Percentiles rank a stretch among this genome's conserved stretches.
Evolutionary conservation across 2,113 vertebrate genomes (phyloP).

Genomic region (Nycticryphes semicollaris): DNA sequence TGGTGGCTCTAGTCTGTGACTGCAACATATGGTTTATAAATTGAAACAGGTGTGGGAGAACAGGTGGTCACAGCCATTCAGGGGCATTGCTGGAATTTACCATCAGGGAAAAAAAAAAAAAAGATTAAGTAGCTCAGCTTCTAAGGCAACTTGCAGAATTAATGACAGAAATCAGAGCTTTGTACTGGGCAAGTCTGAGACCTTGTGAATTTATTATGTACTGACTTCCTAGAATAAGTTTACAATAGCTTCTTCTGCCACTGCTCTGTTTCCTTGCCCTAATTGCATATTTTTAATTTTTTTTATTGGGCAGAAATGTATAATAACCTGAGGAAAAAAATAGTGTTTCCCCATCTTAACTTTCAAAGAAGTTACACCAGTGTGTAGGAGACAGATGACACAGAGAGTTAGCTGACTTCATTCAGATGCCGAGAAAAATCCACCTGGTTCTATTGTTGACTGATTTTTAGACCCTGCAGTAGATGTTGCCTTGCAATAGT

Average conservation of each 20-base stretch:
- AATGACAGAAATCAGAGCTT: slow-evolving; percentile 1
- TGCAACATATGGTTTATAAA: slow-evolving; percentile 83
- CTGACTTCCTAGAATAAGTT: background rate
- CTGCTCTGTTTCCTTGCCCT: background rate
- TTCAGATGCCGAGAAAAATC: background rate
- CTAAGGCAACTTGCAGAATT: slow-evolving; percentile 13
- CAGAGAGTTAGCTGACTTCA: background rate
- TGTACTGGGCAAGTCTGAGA: background rate
- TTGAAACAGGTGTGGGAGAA: slow-evolving; percentile 78
- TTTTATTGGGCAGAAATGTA: background rate
- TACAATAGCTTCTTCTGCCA: background rate
- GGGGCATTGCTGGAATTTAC: slow-evolving; percentile 54
- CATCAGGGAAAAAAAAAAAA: background rate
- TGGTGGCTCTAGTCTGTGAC: slow-evolving; percentile 68
- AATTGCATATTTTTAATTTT: background rate
- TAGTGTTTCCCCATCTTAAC: background rate
- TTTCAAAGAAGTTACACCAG: background rate
- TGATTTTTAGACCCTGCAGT: background rate
- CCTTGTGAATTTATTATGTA: background rate
- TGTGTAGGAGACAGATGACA: background rate
- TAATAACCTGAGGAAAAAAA: background rate
- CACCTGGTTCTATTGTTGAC: background rate
- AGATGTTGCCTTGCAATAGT: background rate
- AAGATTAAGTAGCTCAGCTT: slow-evolving; percentile 34
- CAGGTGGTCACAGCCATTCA: slow-evolving; percentile 76